Conservation (phyloP, 1,140 invertebrate genomes). For the Euura saliciscinereae region DNA sequence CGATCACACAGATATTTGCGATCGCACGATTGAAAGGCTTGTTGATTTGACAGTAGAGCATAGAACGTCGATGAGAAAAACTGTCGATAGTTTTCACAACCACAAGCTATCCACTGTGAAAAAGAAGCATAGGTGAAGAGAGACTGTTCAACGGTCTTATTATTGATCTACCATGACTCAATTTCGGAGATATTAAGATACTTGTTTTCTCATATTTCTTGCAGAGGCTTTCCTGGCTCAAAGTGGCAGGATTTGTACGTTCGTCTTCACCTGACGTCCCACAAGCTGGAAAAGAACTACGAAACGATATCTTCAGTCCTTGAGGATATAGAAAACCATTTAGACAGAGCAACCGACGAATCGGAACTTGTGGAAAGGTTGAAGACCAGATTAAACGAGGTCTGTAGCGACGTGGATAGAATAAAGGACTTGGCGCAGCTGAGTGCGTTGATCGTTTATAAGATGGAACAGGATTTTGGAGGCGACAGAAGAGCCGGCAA, state of each 20-base stretch:
- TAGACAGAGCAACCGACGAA: conserved; percentile 26
- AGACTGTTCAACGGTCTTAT: conserved; percentile 5
- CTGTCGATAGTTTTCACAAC: conserved; percentile 36
- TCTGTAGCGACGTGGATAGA: conserved; percentile 44
- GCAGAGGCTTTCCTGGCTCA: conserved; percentile 30
- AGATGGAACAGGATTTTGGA: conserved; percentile 21
- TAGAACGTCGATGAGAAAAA: conserved; percentile 33
- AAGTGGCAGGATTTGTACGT: conserved; percentile 51
- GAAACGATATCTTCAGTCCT: conserved; percentile 40
- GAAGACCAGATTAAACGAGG: conserved; percentile 38
- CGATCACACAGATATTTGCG: conserved; percentile 33
- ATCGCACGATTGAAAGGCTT: conserved; percentile 33
- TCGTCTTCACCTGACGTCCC: conserved; percentile 48
- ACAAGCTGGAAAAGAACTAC: conserved; percentile 47
- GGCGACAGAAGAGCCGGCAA: conserved; percentile 5
- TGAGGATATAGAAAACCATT: conserved; percentile 39
- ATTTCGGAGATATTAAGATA: not conserved
- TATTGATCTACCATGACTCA: conserved; percentile 14
- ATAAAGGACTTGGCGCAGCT: conserved; percentile 50
- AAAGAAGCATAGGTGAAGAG: conserved; percentile 35
- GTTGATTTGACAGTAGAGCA: conserved; percentile 25
- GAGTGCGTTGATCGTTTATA: conserved; percentile 42
- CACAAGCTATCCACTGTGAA: conserved; percentile 32
- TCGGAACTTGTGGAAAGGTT: conserved; percentile 29
- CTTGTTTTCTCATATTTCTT: conserved; percentile 15